Evolutionary conservation across 2,888 invertebrate genomes (phyloP).

Genomic region (Leucophora obtusa): DNA sequence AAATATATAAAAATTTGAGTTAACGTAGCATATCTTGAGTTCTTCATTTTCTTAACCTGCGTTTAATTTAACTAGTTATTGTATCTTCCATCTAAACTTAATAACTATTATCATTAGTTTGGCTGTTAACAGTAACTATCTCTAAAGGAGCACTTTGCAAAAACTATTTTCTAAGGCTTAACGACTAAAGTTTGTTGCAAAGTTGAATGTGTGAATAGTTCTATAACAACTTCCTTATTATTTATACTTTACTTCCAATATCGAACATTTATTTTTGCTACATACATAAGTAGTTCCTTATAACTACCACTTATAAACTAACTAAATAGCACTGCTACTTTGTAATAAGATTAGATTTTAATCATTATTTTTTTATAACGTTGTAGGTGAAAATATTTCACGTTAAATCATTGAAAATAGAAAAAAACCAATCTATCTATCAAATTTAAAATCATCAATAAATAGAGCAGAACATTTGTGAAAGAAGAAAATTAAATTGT

Average conservation of each 20-base stretch:
- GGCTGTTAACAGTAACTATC: background rate
- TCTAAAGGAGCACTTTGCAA: background rate
- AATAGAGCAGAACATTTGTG: background rate
- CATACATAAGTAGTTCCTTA: conserved; percentile 37
- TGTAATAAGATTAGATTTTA: conserved; percentile 31
- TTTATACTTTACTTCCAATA: background rate
- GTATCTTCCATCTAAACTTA: background rate
- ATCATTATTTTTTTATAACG: background rate
- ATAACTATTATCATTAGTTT: conserved; percentile 1
- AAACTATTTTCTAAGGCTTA: background rate
- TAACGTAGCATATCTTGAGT: too few relatives aligned
- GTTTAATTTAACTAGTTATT: too few relatives aligned
- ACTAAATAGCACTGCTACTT: background rate
- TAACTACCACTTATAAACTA: conserved; percentile 3
- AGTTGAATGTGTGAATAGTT: conserved; percentile 40
- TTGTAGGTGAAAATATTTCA: conserved; percentile 9
- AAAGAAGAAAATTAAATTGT: background rate
- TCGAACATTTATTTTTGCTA: background rate
- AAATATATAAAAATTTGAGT: too few relatives aligned
- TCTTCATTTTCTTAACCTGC: too few relatives aligned
- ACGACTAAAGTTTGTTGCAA: background rate
- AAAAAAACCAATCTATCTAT: background rate
- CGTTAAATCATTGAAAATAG: background rate
- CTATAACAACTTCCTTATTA: conserved; percentile 54
- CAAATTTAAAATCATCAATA: background rate